A percentile compares a stretch with the other conserved stretches of the same genome.
Conservation (phyloP, 2,888 invertebrate genomes). For the Portevinia maculata region DNA sequence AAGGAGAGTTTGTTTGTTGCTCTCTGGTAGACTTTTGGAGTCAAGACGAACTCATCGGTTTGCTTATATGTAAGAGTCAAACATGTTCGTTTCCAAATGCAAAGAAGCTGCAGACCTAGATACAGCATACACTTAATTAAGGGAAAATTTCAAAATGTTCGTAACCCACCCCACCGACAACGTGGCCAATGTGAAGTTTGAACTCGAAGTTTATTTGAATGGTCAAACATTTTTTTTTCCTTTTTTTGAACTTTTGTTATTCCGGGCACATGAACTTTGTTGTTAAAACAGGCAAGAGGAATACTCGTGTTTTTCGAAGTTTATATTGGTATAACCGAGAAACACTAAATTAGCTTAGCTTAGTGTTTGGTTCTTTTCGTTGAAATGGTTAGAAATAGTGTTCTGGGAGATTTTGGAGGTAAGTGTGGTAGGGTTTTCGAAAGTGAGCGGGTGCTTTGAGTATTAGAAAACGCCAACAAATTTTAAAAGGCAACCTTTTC, state of each 20-base stretch:
- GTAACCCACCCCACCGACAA: slow-evolving; percentile 13
- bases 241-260: background rate
- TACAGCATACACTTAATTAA: slow-evolving; percentile 1
- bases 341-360: too few relatives aligned
- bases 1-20: slow-evolving; percentile 13
- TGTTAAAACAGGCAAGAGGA: background rate
- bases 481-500: too few relatives aligned
- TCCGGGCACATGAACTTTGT: background rate
- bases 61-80: background rate
- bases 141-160: background rate
- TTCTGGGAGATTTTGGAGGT: too few relatives aligned
- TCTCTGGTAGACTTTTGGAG: slow-evolving; percentile 12
- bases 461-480: too few relatives aligned
- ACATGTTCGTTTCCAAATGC: background rate
- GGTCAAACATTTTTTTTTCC: background rate
- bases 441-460: too few relatives aligned
- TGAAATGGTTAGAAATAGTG: too few relatives aligned
- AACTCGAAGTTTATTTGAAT: slow-evolving; percentile 28
- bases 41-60: slow-evolving; percentile 13
- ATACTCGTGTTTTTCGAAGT: background rate
- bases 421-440: too few relatives aligned
- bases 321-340: slow-evolving; percentile 2
- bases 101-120: background rate
- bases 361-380: too few relatives aligned
- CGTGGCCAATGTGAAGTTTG: slow-evolving; percentile 14